Evolutionary conservation across 2,797 vertebrate species (phyloP), one percentile per base, ranked within the genome.

Genomic region (Odontamblyopus lacepedii): DNA sequence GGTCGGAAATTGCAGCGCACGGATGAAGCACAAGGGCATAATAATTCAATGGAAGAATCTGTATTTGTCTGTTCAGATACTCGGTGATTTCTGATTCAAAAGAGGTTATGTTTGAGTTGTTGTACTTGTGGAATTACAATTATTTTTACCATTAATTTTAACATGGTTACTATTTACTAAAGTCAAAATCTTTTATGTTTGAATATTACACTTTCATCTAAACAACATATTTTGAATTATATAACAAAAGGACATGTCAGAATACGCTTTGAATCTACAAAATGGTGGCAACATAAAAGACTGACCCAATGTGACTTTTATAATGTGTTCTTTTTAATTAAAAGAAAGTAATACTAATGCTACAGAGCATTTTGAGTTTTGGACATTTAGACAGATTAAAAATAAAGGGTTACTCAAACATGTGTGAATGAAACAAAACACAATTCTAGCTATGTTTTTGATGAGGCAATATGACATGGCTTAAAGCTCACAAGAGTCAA

Each of bases 21-120:
- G 56, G 53, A 85, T 77, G 66, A 81, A 88, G 81, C 78, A 79
- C 79, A 77, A 63, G 78, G 73, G 73, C 67, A 61, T 66, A 78
- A 83, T 75, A 83, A 85, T 63, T 78, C 68, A 80, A 62, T 71
- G 74, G 73, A 78, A 69, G 62, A 76, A 81, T 81, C 73, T n/a
- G 19, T 75, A 74, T 83, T 75, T 82, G 70, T 81, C 61, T 74
- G 63, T 65, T 65, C 70, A 78, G 66, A 65, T 61, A 3, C 56
- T 32, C 4, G 35, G 56, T 73, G 70, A 9, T 73, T 8, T 69
- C 44, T 61, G 73, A 67, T 65, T 63, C 68, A 67, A 67, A 38
- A 57, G 8, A 35, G 4, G 35, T 69, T 35, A 41, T 32, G 35
- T 0, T 63, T 70, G 23, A 53, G 6, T 8, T 27, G 68, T n/a